Conservation (phyloP, 2,888 invertebrate species). For the Macaria liturata region DNA sequence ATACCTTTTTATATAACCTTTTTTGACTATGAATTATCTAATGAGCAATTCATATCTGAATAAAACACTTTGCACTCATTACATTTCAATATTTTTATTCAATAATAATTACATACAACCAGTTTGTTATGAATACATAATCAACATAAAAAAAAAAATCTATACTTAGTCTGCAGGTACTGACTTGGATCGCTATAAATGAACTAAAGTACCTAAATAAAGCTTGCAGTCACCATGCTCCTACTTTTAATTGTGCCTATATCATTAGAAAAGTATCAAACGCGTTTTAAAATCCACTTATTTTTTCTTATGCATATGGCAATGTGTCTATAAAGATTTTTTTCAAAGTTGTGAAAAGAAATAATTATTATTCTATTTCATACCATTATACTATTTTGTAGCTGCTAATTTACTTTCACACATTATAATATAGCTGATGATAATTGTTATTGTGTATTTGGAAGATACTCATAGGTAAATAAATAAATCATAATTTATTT, state of each 20-base stretch:
- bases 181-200: constrained; percentile 9
- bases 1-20: too few species aligned
- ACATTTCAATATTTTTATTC: constrained; percentile 10
- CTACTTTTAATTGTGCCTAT: background rate
- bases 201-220: constrained; percentile 4
- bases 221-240: background rate
- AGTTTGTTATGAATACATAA: constrained; percentile 3
- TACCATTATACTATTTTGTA: too few species aligned
- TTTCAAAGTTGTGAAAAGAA: background rate
- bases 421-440: too few species aligned
- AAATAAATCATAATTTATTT: too few species aligned
- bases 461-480: too few species aligned
- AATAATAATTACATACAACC: constrained; percentile 4
- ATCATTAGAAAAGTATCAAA: constrained; percentile 29
- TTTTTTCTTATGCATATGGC: constrained; percentile 2
- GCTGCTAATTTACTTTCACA: too few species aligned
- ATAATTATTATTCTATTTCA: too few species aligned
- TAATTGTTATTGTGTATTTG: too few species aligned
- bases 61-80: background rate
- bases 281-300: constrained; percentile 7
- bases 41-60: too few species aligned
- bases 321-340: too few species aligned
- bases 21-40: too few species aligned
- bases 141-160: background rate
- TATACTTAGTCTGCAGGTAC: constrained; percentile 16